A percentile compares a stretch with the other conserved stretches of the same genome.
phyloP scores from a whole-genome alignment of 2,797 vertebrate species.

The Falco rusticolus region DNA sequence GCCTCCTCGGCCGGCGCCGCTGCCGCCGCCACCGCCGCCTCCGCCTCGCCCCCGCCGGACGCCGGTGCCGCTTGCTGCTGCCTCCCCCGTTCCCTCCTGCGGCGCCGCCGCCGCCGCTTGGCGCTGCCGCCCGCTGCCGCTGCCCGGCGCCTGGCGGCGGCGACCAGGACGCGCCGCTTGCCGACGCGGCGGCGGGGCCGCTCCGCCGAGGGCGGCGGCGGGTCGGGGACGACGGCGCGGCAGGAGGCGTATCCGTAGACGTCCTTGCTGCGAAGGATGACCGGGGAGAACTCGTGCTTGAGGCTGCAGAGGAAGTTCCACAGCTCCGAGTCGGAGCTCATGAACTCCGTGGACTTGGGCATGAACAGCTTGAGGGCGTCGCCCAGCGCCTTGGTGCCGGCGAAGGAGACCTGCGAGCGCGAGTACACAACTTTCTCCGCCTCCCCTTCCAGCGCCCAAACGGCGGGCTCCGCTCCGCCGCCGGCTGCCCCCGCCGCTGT shows the following conservation, averaged over 20 bases:
- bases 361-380: slow-evolving; percentile 83
- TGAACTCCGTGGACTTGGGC: slow-evolving; percentile 82
- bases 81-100: background rate
- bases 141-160: slow-evolving; percentile 18
- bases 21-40: background rate
- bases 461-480: slow-evolving; percentile 43
- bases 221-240: slow-evolving; percentile 78
- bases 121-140: slow-evolving; percentile 35
- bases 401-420: slow-evolving; percentile 77
- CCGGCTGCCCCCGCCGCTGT: background rate
- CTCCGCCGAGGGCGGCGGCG: slow-evolving; percentile 13
- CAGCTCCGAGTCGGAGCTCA: slow-evolving; percentile 83
- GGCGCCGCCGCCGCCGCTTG: slow-evolving; percentile 9
- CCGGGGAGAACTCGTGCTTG: slow-evolving; percentile 82
- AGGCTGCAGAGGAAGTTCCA: slow-evolving; percentile 85
- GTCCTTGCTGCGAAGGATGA: slow-evolving; percentile 83
- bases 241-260: slow-evolving; percentile 83
- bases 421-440: slow-evolving; percentile 82
- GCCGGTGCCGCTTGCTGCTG: background rate
- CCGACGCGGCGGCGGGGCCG: background rate
- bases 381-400: slow-evolving; percentile 77
- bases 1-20: background rate
- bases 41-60: background rate
- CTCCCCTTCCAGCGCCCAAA: slow-evolving; percentile 38
- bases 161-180: background rate